Evolutionary conservation across 92 coral and sea anemone species (phyloP), one percentile per base, ranked within the genome.

Genomic region (Epizoanthus stellaris): DNA sequence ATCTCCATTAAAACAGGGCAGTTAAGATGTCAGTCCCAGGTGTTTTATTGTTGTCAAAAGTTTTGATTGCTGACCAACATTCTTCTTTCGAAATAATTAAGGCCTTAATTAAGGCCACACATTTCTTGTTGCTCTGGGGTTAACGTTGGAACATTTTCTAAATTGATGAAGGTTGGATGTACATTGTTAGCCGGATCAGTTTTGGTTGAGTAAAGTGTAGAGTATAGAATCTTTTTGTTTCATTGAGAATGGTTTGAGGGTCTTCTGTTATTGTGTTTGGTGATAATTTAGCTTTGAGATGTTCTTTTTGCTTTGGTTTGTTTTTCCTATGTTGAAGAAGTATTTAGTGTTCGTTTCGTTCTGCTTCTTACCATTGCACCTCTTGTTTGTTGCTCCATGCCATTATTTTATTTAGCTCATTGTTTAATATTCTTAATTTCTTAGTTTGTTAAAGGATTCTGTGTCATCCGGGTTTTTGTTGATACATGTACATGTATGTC

Each of bases 281-380:
- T 43, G 76, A 53, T 57, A 16, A 17, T 76, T 69, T n/a, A 84
- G 70, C 54, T 89, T 71, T 39, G 19, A 77, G 16, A 89, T 79
- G 39, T 85, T 82, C 19, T 47, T 84, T 72, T 85, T 85, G 20
- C 52, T 76, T 23, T 52, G 47, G 53, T 84, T 81, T 85, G 53
- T 73, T 82, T 86, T 80, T 73, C 69, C 65, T 42, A 85, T 70
- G 43, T 84, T 63, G 17, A 67, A 36, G 72, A 87, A 80, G 70
- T 71, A 80, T 71, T 87, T 81, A 17, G 39, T 74, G 58, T 61
- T 52, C 42, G 77, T 84, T 58, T 85, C 89, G n/a, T 9, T 39
- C 83, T 23, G 88, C 88, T 85, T 21, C 75, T 20, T 13, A 76
- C 63, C 47, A 86, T 86, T 57, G 89, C 42, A 56, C 70, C 73